Conservation (phyloP, 2,113 vertebrate species). For the Glaucomys volans region DNA sequence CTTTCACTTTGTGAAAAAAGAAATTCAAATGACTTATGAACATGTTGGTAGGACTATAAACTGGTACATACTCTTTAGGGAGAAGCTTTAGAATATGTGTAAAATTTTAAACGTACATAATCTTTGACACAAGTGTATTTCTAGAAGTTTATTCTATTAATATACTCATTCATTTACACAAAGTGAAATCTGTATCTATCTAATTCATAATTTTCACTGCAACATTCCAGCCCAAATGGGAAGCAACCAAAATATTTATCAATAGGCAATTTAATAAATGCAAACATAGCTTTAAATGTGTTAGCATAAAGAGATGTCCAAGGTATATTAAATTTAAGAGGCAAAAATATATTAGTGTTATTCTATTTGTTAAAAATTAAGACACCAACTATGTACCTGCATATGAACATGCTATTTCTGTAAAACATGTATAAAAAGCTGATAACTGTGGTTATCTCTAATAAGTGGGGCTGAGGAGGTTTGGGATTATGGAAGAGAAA, state of each 20-base stretch:
- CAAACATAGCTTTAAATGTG: background rate
- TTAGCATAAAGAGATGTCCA: background rate
- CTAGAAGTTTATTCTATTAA: background rate
- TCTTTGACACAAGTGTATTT: background rate
- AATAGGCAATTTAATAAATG: background rate
- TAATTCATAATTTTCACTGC: background rate
- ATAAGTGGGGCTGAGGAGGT: background rate
- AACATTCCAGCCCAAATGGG: background rate
- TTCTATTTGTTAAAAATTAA: slow-evolving; percentile 14
- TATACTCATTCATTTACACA: background rate
- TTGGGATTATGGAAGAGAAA: background rate
- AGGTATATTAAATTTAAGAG: slow-evolving; percentile 19
- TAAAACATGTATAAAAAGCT: background rate
- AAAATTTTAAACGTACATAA: background rate
- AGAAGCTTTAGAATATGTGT: background rate
- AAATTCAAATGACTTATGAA: background rate
- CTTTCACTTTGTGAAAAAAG: background rate
- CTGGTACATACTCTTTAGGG: background rate
- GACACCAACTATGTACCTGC: background rate
- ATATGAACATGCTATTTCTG: background rate
- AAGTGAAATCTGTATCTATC: background rate
- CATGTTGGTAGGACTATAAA: background rate
- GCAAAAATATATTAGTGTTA: slow-evolving; percentile 8
- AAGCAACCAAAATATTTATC: background rate
- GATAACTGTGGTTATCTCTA: background rate